phyloP scores from a whole-genome alignment of 2,888 invertebrate genomes.

The Cryptocephalus moraei region DNA sequence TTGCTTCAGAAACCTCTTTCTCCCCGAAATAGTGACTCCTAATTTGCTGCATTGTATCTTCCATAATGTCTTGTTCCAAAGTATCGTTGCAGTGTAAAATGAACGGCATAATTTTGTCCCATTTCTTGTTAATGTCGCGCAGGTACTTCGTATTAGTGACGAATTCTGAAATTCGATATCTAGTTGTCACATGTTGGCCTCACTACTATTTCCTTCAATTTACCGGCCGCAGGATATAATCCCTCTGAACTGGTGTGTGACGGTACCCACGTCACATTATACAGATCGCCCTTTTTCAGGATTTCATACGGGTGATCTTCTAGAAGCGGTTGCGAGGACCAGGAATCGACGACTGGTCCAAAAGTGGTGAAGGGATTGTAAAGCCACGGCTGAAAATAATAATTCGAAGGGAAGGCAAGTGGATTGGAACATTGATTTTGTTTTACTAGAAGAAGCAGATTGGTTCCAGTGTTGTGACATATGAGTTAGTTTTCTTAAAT shows the following conservation, averaged over 20 bases:
- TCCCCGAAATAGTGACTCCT: slow-evolving; percentile 29
- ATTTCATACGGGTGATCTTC: slow-evolving; percentile 51
- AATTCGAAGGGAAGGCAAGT: too few relatives aligned
- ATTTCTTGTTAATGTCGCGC: slow-evolving; percentile 28
- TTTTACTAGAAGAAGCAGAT: too few relatives aligned
- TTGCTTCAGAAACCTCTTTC: slow-evolving; percentile 23
- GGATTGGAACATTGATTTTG: too few relatives aligned
- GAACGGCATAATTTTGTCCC: slow-evolving; percentile 32
- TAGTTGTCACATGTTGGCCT: too few relatives aligned
- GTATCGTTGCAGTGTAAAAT: slow-evolving; percentile 36
- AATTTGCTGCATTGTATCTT: slow-evolving; percentile 27
- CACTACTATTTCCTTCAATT: background rate
- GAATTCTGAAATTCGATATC: slow-evolving; percentile 23
- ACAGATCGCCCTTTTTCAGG: slow-evolving; percentile 46
- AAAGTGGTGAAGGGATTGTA: slow-evolving; percentile 64
- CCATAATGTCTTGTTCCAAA: slow-evolving; percentile 17
- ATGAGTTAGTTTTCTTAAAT: too few relatives aligned
- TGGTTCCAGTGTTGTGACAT: too few relatives aligned
- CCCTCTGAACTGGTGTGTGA: slow-evolving; percentile 25
- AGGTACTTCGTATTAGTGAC: slow-evolving; percentile 20
- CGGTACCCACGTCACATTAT: slow-evolving; percentile 56
- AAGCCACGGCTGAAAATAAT: slow-evolving; percentile 44
- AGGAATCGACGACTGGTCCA: slow-evolving; percentile 48
- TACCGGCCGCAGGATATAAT: slow-evolving; percentile 1
- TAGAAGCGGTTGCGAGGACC: slow-evolving; percentile 50